Evolutionary conservation across 2,797 vertebrate species (phyloP), one percentile per base, ranked within the genome.

Genomic region (Dermochelys coriacea): DNA sequence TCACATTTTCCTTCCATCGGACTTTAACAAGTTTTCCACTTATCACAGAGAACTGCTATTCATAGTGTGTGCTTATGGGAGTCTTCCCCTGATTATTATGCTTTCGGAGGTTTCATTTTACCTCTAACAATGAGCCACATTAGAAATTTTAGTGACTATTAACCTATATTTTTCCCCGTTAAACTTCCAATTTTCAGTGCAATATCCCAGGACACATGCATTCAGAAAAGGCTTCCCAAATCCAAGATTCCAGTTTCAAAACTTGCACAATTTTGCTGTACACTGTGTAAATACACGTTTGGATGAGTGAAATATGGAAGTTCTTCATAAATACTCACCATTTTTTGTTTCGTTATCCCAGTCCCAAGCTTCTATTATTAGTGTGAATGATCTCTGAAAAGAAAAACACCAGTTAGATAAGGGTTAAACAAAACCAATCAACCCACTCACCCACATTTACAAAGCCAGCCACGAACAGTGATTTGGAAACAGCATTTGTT

Each of bases 281-380:
- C 0, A 6, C 5, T 14, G 8, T 7, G 49, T 6, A 68, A 19
- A 37, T 2, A 54, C 0, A 80, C 3, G 21, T 90, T 3, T 85
- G 5, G 83, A 0, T 23, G 77, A 87, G 14, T 6, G 25, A n/a
- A 93, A 94, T 59, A 21, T 5, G 0, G 27, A 89, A 71, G 1
- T 87, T 95, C 79, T 49, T 81, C 49, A 77, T 41, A 79, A 83
- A 52, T 94, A 99, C 99, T 99, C 97, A 99, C 99, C 99, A 50
- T 98, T 97, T 88, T 98, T 98, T 23, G 99, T 99, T 89, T 97
- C 97, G 61, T 99, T 99, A 98, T 99, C 99, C 98, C 98, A 98
- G 97, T 99, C 99, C 99, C 99, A 99, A 37, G 99, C 99, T 96
- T 99, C 99, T 96, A 99, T 97, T 51, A 99, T 98, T 97, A 99